Conservation (phyloP, 2,113 vertebrate genomes). For the Rhinolophus ferrumequinum region DNA sequence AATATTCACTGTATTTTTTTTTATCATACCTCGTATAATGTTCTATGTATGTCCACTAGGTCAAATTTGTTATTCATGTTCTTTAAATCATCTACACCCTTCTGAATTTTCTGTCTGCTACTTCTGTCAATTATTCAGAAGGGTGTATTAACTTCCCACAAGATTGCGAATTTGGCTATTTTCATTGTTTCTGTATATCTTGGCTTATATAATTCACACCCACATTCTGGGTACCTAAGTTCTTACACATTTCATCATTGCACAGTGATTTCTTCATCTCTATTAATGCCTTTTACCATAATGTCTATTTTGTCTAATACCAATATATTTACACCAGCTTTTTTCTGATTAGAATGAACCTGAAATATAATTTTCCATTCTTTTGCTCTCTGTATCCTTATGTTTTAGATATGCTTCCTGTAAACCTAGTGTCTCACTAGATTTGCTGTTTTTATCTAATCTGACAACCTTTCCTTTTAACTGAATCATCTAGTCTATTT, state of each 20-base stretch:
- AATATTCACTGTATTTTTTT: no score
- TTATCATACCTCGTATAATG: no score
- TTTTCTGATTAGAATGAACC: background rate
- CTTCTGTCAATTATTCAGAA: background rate
- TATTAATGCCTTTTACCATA: background rate
- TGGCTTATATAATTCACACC: background rate
- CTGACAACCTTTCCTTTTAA: constrained; percentile 7
- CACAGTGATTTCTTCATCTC: background rate
- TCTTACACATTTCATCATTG: background rate
- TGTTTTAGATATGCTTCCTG: background rate
- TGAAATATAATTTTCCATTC: constrained; percentile 2
- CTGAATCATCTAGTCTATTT: constrained; percentile 1
- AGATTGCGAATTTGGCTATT: background rate
- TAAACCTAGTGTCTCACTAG: background rate
- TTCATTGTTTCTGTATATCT: background rate
- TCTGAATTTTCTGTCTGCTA: background rate
- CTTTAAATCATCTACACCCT: background rate
- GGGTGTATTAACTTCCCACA: background rate
- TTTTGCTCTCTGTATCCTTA: background rate
- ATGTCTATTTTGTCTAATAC: background rate
- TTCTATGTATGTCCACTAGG: background rate
- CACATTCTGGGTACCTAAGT: no score
- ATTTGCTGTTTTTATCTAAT: background rate
- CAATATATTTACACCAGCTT: background rate
- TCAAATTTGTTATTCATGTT: background rate